These are phyloP conservation scores for Rhinella marina DNA, from an alignment of 2,797 vertebrate species.

Conservation along the genomic window DNA sequence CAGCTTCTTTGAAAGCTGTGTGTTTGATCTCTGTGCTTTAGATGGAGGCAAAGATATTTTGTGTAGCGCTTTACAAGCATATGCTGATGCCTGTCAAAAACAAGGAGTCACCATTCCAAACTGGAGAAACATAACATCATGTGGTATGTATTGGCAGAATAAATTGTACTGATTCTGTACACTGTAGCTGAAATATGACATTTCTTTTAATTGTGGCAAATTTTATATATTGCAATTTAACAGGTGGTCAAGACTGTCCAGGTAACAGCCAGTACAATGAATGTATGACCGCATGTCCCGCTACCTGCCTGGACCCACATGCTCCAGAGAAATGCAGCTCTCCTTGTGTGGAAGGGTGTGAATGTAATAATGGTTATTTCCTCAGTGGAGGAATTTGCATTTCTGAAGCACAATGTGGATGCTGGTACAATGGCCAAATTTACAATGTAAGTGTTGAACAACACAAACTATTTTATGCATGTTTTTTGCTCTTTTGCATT, in stretches of 20 bases:
- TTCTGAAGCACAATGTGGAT: slow-evolving; percentile 78
- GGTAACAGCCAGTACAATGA: slow-evolving; percentile 79
- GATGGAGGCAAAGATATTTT: slow-evolving; percentile 70
- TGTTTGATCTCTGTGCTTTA: slow-evolving; percentile 78
- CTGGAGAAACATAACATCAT: slow-evolving; percentile 82
- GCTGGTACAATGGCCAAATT: slow-evolving; percentile 77
- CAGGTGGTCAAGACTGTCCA: slow-evolving; percentile 65
- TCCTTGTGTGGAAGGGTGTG: slow-evolving; percentile 80
- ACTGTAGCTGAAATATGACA: background rate
- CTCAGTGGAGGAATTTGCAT: slow-evolving; percentile 81
- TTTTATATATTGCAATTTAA: background rate
- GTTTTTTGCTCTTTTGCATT: background rate
- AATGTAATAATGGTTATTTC: slow-evolving; percentile 79
- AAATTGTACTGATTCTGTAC: background rate
- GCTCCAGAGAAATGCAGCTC: slow-evolving; percentile 73
- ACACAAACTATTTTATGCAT: no score
- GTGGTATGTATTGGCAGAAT: slow-evolving; percentile 73
- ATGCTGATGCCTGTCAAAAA: slow-evolving; percentile 75
- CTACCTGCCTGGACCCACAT: slow-evolving; percentile 74
- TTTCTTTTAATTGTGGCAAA: background rate
- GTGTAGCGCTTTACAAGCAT: slow-evolving; percentile 75
- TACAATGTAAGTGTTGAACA: slow-evolving; percentile 68
- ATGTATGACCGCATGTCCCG: slow-evolving; percentile 79
- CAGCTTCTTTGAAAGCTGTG: slow-evolving; percentile 79
- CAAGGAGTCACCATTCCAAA: slow-evolving; percentile 72